Conservation (phyloP, 2,797 vertebrate species). For the Mycteria americana region DNA sequence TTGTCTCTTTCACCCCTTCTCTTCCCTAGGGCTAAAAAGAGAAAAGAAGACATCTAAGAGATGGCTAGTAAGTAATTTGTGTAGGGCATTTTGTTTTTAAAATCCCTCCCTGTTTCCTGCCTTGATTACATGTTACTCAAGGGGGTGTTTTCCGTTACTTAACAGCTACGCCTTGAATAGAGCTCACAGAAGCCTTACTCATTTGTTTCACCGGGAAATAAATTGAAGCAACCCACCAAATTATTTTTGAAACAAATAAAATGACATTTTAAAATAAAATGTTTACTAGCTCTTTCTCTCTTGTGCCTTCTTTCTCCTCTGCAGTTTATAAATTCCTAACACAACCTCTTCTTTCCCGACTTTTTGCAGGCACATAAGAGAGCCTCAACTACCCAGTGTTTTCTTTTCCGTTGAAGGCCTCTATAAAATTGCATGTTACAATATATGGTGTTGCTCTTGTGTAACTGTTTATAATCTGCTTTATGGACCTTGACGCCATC, state of each 20-base stretch:
- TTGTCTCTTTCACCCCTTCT: not conserved
- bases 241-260: not conserved
- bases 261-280: not conserved
- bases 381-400: not conserved
- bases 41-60: not conserved
- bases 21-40: not conserved
- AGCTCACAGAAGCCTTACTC: not conserved
- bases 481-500: slow-evolving; percentile 44
- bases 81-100: slow-evolving; percentile 7
- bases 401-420: slow-evolving; percentile 37
- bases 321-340: not conserved
- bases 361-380: not conserved
- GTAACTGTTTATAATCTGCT: slow-evolving; percentile 63
- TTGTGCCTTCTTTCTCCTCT: not conserved
- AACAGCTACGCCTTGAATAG: not conserved
- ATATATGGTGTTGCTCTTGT: not conserved
- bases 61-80: not conserved
- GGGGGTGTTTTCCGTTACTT: not conserved
- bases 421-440: slow-evolving; percentile 1
- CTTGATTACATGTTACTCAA: not conserved
- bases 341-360: not conserved
- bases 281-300: not conserved
- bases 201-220: not conserved
- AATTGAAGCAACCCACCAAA: not conserved
- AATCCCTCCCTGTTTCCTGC: not conserved